Conservation (phyloP, 1,140 invertebrate genomes). For the Hycleus cichorii region DNA sequence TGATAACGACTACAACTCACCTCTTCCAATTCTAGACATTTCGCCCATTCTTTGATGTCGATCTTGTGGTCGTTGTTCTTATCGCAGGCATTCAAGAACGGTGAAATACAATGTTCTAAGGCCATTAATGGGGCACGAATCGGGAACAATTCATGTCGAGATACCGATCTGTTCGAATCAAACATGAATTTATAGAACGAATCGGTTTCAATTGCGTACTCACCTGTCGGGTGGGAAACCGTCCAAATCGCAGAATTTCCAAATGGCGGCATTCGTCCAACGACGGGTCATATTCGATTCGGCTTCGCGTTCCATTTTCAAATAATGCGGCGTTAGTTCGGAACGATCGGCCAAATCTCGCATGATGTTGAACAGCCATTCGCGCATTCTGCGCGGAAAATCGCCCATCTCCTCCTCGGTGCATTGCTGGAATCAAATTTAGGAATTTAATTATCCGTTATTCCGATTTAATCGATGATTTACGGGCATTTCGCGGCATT, state of each 20-base stretch:
- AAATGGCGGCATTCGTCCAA: constrained; percentile 87
- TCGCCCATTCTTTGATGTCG: constrained; percentile 84
- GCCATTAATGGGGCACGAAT: constrained; percentile 86
- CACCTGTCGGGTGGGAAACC: constrained; percentile 78
- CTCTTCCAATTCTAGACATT: constrained; percentile 77
- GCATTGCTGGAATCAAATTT: constrained; percentile 50
- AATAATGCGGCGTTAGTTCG: constrained; percentile 76
- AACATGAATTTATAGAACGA: not conserved
- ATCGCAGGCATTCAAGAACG: constrained; percentile 89
- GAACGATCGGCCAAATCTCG: constrained; percentile 84
- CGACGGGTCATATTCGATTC: constrained; percentile 74
- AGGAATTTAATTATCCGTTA: not conserved
- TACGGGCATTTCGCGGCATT: constrained; percentile 71
- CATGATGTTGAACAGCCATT: constrained; percentile 96
- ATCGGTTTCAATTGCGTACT: not conserved
- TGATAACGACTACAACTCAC: constrained; percentile 37
- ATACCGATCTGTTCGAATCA: constrained; percentile 55
- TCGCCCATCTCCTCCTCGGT: constrained; percentile 77
- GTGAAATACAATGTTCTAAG: constrained; percentile 89
- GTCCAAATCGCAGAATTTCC: constrained; percentile 96
- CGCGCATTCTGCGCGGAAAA: constrained; percentile 89
- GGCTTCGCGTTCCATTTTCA: constrained; percentile 80
- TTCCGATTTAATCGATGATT: constrained; percentile 23
- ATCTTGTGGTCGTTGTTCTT: constrained; percentile 80
- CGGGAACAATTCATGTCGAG: constrained; percentile 89